phyloP scores from a whole-genome alignment of 1,140 invertebrate species.

The Microplitis mediator region DNA sequence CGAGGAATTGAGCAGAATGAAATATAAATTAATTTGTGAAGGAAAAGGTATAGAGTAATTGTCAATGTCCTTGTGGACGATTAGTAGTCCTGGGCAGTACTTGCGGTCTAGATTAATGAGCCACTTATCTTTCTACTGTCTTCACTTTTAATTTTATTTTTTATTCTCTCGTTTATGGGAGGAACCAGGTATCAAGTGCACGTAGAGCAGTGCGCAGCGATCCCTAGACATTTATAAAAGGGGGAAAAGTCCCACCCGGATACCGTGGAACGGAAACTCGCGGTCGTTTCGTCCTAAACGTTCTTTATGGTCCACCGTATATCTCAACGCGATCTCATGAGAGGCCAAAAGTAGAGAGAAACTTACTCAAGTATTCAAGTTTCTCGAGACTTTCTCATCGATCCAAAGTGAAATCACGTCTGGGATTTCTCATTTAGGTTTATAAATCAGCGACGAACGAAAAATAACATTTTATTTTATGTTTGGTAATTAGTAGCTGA shows the following conservation, averaged over 20 bases:
- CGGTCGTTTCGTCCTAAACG: constrained; percentile 2
- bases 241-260: neutral
- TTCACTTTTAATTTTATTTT: neutral
- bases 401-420: neutral
- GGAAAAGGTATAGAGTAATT: constrained; percentile 13
- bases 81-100: constrained; percentile 17
- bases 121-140: constrained; percentile 2
- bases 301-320: constrained; percentile 5
- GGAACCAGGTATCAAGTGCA: neutral
- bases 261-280: neutral
- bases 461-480: neutral
- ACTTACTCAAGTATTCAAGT: neutral
- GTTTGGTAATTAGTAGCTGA: no score
- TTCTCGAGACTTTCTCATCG: neutral
- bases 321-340: neutral
- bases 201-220: neutral
- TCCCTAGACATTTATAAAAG: constrained; percentile 26
- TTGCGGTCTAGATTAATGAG: constrained; percentile 24
- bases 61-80: constrained; percentile 22
- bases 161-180: neutral
- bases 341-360: neutral
- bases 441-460: neutral
- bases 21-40: constrained; percentile 11
- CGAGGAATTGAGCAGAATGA: no score
- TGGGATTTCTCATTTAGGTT: neutral